These are phyloP conservation scores for Papilio polytes DNA, from an alignment of 1,140 invertebrate genomes.

Conservation along the genomic window DNA sequence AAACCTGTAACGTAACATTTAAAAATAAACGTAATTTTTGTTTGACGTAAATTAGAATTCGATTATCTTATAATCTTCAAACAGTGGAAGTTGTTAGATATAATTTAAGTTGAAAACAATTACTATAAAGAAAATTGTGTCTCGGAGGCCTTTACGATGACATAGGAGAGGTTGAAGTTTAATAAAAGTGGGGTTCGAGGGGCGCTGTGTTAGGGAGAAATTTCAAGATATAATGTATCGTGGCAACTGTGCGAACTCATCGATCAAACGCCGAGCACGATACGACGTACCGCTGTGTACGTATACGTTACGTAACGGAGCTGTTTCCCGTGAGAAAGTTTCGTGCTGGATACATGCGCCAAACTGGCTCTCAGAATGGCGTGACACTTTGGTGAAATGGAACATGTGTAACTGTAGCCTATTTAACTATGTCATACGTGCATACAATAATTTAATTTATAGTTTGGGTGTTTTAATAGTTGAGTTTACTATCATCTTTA, in stretches of 20 bases:
- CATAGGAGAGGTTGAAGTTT: slow-evolving; percentile 56
- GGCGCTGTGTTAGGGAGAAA: slow-evolving; percentile 45
- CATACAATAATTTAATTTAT: background rate
- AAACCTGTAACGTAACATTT: background rate
- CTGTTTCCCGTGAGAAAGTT: slow-evolving; percentile 54
- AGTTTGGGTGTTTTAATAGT: background rate
- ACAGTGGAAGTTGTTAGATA: background rate
- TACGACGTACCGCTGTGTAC: slow-evolving; percentile 41
- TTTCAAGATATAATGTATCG: slow-evolving; percentile 58
- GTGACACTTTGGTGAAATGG: slow-evolving; percentile 47
- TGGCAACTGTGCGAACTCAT: slow-evolving; percentile 63
- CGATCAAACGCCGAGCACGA: slow-evolving; percentile 60
- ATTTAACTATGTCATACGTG: slow-evolving; percentile 29
- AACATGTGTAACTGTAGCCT: slow-evolving; percentile 42
- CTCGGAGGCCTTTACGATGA: slow-evolving; percentile 59
- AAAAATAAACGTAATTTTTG: background rate
- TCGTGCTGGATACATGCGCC: slow-evolving; percentile 50
- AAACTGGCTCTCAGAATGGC: slow-evolving; percentile 49
- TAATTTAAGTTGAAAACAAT: slow-evolving; percentile 14
- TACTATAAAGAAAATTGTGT: slow-evolving; percentile 51
- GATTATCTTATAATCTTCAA: background rate
- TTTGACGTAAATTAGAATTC: background rate
- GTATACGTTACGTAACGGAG: slow-evolving; percentile 36
- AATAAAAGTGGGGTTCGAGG: slow-evolving; percentile 53
- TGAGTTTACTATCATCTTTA: too few species aligned